phyloP scores from a whole-genome alignment of 2,888 invertebrate genomes.

The Andrena chrysosceles region DNA sequence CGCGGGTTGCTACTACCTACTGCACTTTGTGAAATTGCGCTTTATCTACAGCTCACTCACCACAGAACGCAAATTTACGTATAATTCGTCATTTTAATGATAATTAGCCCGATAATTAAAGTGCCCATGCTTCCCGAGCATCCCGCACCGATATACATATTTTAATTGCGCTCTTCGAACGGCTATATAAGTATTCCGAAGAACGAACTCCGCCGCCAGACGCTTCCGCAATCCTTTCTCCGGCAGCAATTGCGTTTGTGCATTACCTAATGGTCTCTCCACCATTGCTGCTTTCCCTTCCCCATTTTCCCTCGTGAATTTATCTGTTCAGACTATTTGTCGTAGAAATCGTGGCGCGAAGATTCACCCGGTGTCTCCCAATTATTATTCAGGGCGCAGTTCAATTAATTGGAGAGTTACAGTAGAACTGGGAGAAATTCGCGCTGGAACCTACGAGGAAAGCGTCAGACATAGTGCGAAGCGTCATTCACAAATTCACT shows the following conservation, averaged over 20 bases:
- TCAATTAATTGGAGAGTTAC: conserved; percentile 13
- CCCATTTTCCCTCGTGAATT: background rate
- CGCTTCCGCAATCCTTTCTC: conserved; percentile 45
- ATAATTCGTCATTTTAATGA: background rate
- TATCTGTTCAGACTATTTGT: background rate
- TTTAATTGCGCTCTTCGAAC: background rate
- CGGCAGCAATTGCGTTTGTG: conserved; percentile 8
- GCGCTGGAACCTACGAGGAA: background rate
- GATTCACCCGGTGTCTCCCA: background rate
- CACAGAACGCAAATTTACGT: background rate
- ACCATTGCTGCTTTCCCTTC: background rate
- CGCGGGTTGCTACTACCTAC: too few relatives aligned
- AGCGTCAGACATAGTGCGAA: background rate
- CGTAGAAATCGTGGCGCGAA: background rate
- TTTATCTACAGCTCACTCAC: background rate
- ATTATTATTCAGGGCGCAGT: background rate
- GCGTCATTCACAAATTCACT: background rate
- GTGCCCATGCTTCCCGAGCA: background rate
- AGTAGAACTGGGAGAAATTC: background rate
- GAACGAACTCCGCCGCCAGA: background rate
- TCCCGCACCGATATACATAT: background rate
- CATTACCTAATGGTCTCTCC: conserved; percentile 24
- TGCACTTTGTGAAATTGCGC: background rate
- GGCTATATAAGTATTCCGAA: background rate
- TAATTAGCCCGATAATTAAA: background rate